These are phyloP conservation scores for Copsychus sechellarum DNA, from an alignment of 2,113 vertebrate genomes.

Conservation along the genomic window DNA sequence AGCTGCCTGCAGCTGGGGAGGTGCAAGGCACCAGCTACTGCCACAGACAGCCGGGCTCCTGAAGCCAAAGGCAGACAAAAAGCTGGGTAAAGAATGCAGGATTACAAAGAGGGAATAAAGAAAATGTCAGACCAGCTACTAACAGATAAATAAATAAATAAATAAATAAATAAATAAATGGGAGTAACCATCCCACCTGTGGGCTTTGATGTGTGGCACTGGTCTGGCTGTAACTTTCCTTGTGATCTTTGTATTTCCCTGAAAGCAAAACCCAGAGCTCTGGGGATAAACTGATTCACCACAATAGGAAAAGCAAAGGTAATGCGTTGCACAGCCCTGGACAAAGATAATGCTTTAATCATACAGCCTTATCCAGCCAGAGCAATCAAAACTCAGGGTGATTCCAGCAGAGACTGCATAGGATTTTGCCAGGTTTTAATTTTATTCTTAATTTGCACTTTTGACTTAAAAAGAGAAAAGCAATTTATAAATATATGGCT, in stretches of 20 bases:
- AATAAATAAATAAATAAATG: neutral
- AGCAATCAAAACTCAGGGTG: neutral
- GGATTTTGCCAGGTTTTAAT: neutral
- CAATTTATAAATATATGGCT: neutral
- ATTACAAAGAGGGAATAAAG: neutral
- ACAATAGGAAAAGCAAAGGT: neutral
- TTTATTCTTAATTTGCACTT: neutral
- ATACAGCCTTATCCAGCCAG: neutral
- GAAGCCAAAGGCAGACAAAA: neutral
- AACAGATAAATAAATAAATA: neutral
- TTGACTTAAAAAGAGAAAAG: neutral
- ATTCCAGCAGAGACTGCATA: neutral
- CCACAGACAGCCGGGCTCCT: neutral
- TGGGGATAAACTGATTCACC: neutral
- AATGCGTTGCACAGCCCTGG: neutral
- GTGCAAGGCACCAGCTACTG: neutral
- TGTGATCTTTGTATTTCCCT: neutral
- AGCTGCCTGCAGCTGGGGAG: neutral
- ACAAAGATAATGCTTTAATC: neutral
- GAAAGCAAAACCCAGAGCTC: neutral
- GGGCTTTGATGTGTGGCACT: neutral
- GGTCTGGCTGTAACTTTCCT: neutral
- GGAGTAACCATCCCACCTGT: neutral
- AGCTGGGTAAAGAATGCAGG: neutral
- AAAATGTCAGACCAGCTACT: neutral